Evolutionary conservation across 2,113 vertebrate species (phyloP).

Genomic region (Nematolebias whitei): DNA sequence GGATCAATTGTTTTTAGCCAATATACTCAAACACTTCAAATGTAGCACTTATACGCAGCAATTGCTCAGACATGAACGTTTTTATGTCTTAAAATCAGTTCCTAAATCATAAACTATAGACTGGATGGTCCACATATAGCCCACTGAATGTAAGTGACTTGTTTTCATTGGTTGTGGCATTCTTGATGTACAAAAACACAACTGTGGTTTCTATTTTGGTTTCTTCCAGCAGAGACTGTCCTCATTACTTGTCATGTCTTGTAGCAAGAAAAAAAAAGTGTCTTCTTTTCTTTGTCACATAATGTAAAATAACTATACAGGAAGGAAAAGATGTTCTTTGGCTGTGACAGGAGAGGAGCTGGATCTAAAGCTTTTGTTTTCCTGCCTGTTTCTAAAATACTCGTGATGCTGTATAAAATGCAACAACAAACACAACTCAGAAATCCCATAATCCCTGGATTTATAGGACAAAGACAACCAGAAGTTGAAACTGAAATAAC

Average conservation of each 20-base stretch:
- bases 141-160: not conserved
- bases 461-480: not conserved
- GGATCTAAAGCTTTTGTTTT: slow-evolving; percentile 3
- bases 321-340: not conserved
- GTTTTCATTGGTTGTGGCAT: not conserved
- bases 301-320: slow-evolving; percentile 7
- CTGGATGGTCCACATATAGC: not conserved
- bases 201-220: slow-evolving; percentile 9
- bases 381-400: not conserved
- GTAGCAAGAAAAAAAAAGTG: not conserved
- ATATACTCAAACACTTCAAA: too few species aligned
- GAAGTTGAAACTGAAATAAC: not conserved
- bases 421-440: not conserved
- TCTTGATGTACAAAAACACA: slow-evolving; percentile 3
- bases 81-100: too few species aligned
- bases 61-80: too few species aligned
- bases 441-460: not conserved
- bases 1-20: too few species aligned
- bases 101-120: not conserved
- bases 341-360: not conserved
- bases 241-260: slow-evolving; percentile 16
- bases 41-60: too few species aligned
- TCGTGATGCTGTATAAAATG: not conserved
- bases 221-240: slow-evolving; percentile 10
- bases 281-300: slow-evolving; percentile 9